phyloP scores from a whole-genome alignment of 2,888 invertebrate species.

The Orthosia incerta region DNA sequence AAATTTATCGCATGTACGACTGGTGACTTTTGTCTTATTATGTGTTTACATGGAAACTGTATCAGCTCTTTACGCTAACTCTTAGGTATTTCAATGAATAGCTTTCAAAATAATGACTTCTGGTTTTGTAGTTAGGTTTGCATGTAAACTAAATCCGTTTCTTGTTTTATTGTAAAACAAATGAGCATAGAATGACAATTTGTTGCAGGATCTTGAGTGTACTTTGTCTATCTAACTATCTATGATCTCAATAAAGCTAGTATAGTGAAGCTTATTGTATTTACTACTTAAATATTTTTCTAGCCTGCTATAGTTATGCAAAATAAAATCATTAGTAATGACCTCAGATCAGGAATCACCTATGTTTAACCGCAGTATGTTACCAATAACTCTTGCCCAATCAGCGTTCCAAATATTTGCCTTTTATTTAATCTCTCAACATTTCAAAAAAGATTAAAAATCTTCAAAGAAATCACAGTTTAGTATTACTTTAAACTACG shows the following conservation, averaged over 20 bases:
- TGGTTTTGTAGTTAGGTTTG: not conserved
- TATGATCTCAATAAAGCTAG: not conserved
- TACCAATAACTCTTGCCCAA: not conserved
- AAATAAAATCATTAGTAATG: too few species aligned
- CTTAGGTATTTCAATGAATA: conserved; percentile 40
- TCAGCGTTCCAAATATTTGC: not conserved
- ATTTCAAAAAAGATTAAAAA: too few species aligned
- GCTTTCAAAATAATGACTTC: conserved; percentile 27
- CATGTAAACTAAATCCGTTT: not conserved
- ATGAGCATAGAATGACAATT: not conserved
- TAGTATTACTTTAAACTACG: not conserved
- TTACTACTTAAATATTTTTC: too few species aligned
- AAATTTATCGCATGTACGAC: conserved; percentile 56
- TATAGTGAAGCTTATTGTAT: too few species aligned
- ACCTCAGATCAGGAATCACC: too few species aligned
- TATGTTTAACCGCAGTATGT: not conserved
- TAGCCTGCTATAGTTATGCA: too few species aligned
- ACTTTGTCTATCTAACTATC: too few species aligned
- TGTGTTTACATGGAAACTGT: conserved; percentile 41
- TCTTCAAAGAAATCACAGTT: too few species aligned
- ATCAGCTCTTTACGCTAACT: conserved; percentile 34
- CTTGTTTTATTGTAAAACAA: conserved; percentile 5
- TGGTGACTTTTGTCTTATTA: conserved; percentile 39
- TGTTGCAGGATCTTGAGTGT: not conserved
- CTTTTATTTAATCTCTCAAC: not conserved